Evolutionary conservation across 2,888 invertebrate species (phyloP).

Genomic region (Drosophila paranaensis): DNA sequence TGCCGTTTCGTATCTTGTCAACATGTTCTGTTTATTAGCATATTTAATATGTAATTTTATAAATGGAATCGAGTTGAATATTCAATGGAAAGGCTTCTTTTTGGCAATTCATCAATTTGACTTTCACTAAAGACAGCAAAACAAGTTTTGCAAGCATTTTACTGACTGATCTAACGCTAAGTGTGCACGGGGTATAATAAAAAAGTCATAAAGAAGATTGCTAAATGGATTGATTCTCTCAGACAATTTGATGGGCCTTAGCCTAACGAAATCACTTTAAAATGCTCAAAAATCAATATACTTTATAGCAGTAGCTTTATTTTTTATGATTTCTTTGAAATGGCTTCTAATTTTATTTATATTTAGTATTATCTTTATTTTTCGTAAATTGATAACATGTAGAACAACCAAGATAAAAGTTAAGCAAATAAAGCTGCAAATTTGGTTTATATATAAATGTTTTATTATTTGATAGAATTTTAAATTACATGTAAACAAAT

Average conservation of each 20-base stretch:
- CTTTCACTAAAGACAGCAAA: constrained; percentile 20
- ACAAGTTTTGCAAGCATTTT: constrained; percentile 16
- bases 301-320: background rate
- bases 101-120: constrained; percentile 28
- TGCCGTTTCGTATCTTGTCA: constrained; percentile 4
- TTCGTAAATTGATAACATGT: background rate
- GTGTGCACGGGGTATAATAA: background rate
- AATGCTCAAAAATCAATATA: background rate
- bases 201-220: background rate
- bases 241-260: background rate
- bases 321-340: background rate
- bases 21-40: constrained; percentile 24
- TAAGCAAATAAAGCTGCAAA: background rate
- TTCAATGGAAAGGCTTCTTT: constrained; percentile 10
- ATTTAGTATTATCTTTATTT: too few species aligned
- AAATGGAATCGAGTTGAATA: constrained; percentile 32
- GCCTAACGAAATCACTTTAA: background rate
- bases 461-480: background rate
- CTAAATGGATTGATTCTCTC: background rate
- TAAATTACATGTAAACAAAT: background rate
- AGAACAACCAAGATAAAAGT: background rate
- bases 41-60: constrained; percentile 28
- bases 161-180: background rate
- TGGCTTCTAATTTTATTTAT: background rate
- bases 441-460: background rate